Evolutionary conservation across 2,113 vertebrate genomes (phyloP).

Genomic region (Hippocampus mohnikei): DNA sequence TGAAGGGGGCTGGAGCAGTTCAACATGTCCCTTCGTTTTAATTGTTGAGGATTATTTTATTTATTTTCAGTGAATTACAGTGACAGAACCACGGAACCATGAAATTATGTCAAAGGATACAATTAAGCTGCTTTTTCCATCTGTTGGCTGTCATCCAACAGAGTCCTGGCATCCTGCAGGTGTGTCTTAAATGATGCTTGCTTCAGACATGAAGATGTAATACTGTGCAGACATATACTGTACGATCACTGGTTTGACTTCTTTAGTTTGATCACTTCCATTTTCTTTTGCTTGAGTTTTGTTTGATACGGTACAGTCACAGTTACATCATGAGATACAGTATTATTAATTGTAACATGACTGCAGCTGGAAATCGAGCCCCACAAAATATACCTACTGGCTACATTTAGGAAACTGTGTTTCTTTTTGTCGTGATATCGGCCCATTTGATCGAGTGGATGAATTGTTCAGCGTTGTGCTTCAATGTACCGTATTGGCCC

Average conservation of each 20-base stretch:
- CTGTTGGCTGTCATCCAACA: background rate
- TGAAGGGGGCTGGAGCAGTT: background rate
- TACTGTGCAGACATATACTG: too few species aligned
- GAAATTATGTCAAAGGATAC: too few species aligned
- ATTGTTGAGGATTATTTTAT: background rate
- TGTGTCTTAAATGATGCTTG: too few species aligned
- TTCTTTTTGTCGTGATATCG: background rate
- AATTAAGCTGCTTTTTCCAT: background rate
- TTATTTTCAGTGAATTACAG: too few species aligned
- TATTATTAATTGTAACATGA: background rate
- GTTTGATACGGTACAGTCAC: background rate
- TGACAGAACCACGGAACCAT: too few species aligned
- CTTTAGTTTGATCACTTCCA: too few species aligned
- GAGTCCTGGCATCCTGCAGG: background rate
- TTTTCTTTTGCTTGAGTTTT: background rate
- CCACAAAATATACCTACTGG: background rate
- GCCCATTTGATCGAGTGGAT: slow-evolving; percentile 17
- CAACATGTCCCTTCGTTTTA: background rate
- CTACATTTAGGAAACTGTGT: background rate
- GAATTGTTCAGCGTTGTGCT: slow-evolving; percentile 32
- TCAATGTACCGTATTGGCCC: too few species aligned
- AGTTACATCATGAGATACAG: too few species aligned
- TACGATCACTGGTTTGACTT: too few species aligned
- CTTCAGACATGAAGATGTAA: too few species aligned
- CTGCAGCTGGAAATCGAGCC: background rate